These are phyloP conservation scores for Ptycholaimellus sp. DNA, from an alignment of 2,888 invertebrate species.

Conservation along the genomic window DNA sequence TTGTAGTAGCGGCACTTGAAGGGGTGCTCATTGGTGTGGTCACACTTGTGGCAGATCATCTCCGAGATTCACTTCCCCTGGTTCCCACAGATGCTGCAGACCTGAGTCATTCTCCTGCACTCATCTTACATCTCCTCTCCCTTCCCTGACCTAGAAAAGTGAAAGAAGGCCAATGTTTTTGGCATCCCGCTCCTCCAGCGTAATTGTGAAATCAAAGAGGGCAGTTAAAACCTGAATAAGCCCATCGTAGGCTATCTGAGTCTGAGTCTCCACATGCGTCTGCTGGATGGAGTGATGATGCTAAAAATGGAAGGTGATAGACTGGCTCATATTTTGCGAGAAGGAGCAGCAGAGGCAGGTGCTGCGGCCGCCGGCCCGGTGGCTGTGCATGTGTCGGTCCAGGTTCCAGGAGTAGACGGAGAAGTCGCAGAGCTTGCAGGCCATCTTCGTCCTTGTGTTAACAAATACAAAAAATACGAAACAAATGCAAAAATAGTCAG, in stretches of 20 bases:
- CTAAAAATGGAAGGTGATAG: slow-evolving; percentile 7
- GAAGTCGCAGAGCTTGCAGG: slow-evolving; percentile 62
- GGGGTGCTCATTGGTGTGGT: slow-evolving; percentile 29
- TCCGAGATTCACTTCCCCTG: slow-evolving; percentile 29
- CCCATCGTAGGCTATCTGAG: neutral
- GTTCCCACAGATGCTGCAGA: too few relatives aligned
- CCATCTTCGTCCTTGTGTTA: too few relatives aligned
- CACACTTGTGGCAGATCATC: slow-evolving; percentile 30
- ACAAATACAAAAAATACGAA: too few relatives aligned
- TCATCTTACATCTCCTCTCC: too few relatives aligned
- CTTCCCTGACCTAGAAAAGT: too few relatives aligned
- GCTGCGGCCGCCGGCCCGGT: slow-evolving; percentile 20
- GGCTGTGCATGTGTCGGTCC: slow-evolving; percentile 51
- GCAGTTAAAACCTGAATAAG: too few relatives aligned
- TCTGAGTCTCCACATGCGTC: neutral
- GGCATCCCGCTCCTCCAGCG: too few relatives aligned
- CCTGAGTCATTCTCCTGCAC: too few relatives aligned
- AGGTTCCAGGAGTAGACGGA: slow-evolving; percentile 72
- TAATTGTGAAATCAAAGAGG: too few relatives aligned
- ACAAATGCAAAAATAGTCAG: too few relatives aligned
- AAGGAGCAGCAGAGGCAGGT: slow-evolving; percentile 4
- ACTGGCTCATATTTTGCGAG: slow-evolving; percentile 4
- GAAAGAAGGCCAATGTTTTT: too few relatives aligned
- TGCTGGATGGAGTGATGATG: slow-evolving; percentile 13
- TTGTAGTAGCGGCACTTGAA: slow-evolving; percentile 31